Evolutionary conservation across 2,888 invertebrate genomes (phyloP).

Genomic region (Saturnia japonica): DNA sequence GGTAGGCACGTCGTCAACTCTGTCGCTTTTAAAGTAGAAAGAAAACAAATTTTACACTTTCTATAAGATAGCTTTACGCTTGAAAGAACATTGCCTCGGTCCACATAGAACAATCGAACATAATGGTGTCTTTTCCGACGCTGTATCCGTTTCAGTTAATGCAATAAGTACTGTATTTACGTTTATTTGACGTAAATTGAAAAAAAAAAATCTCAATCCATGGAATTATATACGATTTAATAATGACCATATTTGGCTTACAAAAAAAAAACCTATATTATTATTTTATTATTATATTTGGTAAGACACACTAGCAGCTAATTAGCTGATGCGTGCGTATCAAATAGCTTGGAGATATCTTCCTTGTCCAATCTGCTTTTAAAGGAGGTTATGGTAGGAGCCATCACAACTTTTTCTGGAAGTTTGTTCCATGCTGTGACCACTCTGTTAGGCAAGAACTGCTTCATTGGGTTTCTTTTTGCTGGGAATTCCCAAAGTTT

Average conservation of each 20-base stretch:
- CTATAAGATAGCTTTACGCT: slow-evolving; percentile 65
- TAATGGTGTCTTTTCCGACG: slow-evolving; percentile 21
- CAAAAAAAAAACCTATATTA: too few relatives aligned
- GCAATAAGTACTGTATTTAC: background rate
- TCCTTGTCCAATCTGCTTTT: too few relatives aligned
- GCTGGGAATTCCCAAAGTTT: too few relatives aligned
- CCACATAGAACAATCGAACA: slow-evolving; percentile 18
- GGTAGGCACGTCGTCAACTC: slow-evolving; percentile 46
- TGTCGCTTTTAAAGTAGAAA: slow-evolving; percentile 73
- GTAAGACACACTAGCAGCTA: too few relatives aligned
- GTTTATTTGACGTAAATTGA: background rate
- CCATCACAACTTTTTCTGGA: too few relatives aligned
- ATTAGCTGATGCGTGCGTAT: too few relatives aligned
- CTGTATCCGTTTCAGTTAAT: slow-evolving; percentile 14
- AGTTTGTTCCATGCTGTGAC: too few relatives aligned
- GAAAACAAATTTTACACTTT: slow-evolving; percentile 76
- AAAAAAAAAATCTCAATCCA: background rate
- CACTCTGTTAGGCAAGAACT: too few relatives aligned
- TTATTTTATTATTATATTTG: too few relatives aligned
- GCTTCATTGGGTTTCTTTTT: too few relatives aligned
- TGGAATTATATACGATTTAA: background rate
- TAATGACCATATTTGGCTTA: background rate
- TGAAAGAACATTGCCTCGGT: slow-evolving; percentile 32
- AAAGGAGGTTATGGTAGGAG: too few relatives aligned
- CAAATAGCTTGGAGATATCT: too few relatives aligned